Evolutionary conservation across 2,797 vertebrate species (phyloP).

Genomic region (Numenius phaeopus): DNA sequence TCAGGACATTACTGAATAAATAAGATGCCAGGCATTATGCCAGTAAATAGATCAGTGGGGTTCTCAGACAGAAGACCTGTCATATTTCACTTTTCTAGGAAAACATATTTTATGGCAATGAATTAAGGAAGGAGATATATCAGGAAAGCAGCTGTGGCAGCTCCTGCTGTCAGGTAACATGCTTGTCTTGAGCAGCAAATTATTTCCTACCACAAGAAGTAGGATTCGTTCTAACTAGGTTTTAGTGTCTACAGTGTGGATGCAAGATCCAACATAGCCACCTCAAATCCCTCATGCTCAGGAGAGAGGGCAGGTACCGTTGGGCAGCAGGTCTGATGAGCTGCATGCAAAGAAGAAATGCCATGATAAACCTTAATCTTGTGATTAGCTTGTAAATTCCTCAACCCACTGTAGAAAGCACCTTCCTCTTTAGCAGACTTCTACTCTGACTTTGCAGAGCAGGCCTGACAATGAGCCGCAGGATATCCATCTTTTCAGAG

Average conservation of each 20-base stretch:
- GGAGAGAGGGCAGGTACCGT: not conserved
- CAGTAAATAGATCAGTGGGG: not conserved
- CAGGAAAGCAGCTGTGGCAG: not conserved
- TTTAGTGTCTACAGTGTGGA: not conserved
- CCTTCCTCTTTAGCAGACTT: not conserved
- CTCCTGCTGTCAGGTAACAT: not conserved
- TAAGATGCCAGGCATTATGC: not conserved
- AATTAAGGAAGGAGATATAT: not conserved
- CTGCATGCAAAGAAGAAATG: not conserved
- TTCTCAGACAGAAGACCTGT: not conserved
- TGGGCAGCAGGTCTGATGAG: not conserved
- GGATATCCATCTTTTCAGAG: not conserved
- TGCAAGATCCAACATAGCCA: fast-evolving
- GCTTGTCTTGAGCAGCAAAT: not conserved
- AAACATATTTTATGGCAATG: not conserved
- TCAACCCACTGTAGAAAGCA: not conserved
- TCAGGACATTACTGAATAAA: not conserved
- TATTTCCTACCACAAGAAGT: fast-evolving
- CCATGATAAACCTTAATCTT: not conserved
- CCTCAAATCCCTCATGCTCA: fast-evolving
- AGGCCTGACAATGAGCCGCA: fast-evolving
- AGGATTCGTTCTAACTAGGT: not conserved
- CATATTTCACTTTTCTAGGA: not conserved
- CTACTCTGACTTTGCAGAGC: not conserved
- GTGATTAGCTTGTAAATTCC: not conserved